Evolutionary conservation across 2,113 vertebrate species (phyloP), one percentile per base, ranked within the genome.

Genomic region (Melanerpes formicivorus): DNA sequence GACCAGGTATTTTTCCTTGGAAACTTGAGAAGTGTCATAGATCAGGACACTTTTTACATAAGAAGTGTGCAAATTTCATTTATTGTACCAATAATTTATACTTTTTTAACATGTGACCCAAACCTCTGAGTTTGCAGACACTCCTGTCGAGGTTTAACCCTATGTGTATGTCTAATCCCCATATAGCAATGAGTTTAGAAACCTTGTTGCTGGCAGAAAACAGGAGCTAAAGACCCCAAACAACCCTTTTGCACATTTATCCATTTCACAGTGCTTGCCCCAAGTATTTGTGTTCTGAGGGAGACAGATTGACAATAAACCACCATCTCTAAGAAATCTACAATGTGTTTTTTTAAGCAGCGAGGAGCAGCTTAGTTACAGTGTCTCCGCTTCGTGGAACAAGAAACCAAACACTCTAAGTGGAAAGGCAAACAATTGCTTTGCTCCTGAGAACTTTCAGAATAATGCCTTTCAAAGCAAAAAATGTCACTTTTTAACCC

Each of bases 371-470:
- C 94, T 96, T 95, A 95, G 94, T 93, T 88, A 93, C 92, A 95
- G 84, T 10, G 34, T 32, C 72, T 87, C 77, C 94, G 30, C 96
- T 96, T 90, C 67, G 90, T 80, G 91, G 85, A 94, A 92, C 81
- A 82, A 95, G 88, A 95, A 97, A 72, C 94, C 90, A 96, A 97
- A 97, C 81, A 95, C 40, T 90, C 5, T 94, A 95, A 97, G 95
- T 96, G 90, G 95, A 95, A 97, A 97, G 64, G 90, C 92, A 97
- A 97, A 97, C 94, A 97, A 90, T 55, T 88, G 77, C 90, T 93
- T 90, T 93, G 93, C 93, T 96, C 87, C 60, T 34, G 95, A 97
- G 94, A 95, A 95, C 94, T 92, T 97, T 90, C 84, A 90, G 85
- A 96, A 90, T 92, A 86, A 90, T 86, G 89, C 93, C 91, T 96